Percentiles rank a stretch among this genome's conserved stretches.
These are phyloP conservation scores for Lacerta bilineata DNA, from an alignment of 2,797 vertebrate genomes.

Conservation along the genomic window DNA sequence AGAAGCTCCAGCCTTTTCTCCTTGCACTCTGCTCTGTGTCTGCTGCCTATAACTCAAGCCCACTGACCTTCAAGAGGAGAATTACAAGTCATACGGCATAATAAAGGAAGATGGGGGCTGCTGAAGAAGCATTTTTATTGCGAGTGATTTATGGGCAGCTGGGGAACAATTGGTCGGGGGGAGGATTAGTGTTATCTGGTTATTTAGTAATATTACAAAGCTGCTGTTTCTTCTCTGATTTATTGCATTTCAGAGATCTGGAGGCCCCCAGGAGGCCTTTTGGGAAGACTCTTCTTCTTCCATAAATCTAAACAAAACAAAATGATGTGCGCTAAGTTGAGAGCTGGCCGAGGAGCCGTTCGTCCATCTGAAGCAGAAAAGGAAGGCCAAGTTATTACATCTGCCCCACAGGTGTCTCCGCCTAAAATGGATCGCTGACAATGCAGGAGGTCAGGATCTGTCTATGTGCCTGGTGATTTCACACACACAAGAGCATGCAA, in stretches of 20 bases:
- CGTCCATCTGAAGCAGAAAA: conserved; percentile 8
- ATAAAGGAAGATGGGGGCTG: not conserved
- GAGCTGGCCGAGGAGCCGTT: conserved; percentile 3
- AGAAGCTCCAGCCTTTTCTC: not conserved
- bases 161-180: conserved; percentile 13
- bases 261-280: conserved; percentile 3
- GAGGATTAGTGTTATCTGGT: not conserved
- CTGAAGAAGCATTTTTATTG: not conserved
- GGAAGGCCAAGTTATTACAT: not conserved
- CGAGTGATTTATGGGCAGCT: conserved; percentile 16
- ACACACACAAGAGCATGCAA: too few species aligned
- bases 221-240: conserved; percentile 23
- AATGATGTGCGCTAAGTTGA: not conserved
- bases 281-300: not conserved
- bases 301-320: conserved; percentile 22
- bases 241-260: not conserved
- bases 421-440: not conserved
- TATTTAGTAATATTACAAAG: conserved; percentile 26
- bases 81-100: not conserved
- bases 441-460: not conserved
- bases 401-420: not conserved
- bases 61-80: not conserved
- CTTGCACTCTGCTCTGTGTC: not conserved
- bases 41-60: conserved; percentile 25
- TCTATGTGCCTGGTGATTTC: not conserved